Percentiles rank a stretch among this genome's conserved stretches.
phyloP scores from a whole-genome alignment of 2,797 vertebrate genomes.

The Setipinna tenuifilis region DNA sequence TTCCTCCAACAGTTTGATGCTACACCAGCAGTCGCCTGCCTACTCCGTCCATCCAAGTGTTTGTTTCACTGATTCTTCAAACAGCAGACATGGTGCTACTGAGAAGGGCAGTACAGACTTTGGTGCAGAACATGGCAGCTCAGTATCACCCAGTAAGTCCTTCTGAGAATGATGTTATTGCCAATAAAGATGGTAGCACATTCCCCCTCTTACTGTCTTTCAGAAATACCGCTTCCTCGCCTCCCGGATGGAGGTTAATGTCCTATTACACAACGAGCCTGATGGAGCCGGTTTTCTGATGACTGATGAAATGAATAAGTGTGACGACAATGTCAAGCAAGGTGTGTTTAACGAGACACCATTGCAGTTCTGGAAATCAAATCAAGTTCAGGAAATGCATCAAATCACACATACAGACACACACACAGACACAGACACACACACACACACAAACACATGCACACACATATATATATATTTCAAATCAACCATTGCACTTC shows the following conservation, averaged over 20 bases:
- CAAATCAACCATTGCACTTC: too few relatives aligned
- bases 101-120: conserved; percentile 36
- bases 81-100: conserved; percentile 35
- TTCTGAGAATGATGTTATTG: conserved; percentile 9
- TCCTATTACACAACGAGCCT: conserved; percentile 36
- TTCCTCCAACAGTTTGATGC: conserved; percentile 44
- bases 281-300: conserved; percentile 12
- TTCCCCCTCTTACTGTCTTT: background rate
- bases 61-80: conserved; percentile 46
- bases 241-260: conserved; percentile 21
- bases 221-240: conserved; percentile 37
- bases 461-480: too few relatives aligned
- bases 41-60: conserved; percentile 45
- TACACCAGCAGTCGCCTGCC: conserved; percentile 49
- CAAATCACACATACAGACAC: too few relatives aligned
- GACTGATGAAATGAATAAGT: conserved; percentile 39
- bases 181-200: conserved; percentile 10
- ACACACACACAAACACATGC: too few relatives aligned
- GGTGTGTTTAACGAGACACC: conserved; percentile 39
- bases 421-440: too few relatives aligned
- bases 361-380: conserved; percentile 45
- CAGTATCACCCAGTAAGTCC: conserved; percentile 22
- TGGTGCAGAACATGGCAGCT: conserved; percentile 33
- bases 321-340: conserved; percentile 34
- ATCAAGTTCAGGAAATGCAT: background rate